Base-by-base conservation (phyloP, 2,113 vertebrate species). In the Bucco capensis region DNA sequence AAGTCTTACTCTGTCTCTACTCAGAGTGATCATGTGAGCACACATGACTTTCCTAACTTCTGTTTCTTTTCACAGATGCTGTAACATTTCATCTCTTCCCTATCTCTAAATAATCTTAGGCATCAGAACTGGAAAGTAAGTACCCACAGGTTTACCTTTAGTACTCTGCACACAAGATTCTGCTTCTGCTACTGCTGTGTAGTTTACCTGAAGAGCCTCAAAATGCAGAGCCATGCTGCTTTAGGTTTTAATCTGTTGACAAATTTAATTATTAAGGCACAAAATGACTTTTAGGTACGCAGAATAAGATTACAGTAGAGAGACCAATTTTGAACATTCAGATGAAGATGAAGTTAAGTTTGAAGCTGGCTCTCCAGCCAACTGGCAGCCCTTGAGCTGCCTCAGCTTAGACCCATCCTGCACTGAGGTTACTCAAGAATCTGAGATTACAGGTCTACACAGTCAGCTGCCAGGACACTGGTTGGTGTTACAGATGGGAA, bases 231-330 rank as follows among this genome's bases (percentile, higher is more conserved):
- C 76, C 49, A 37, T 0, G 4, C 67, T 69, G 66, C 93, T 47
- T 80, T 31, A 58, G 64, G 56, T 89, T 91, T 72, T 81, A 60
- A 27, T 60, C 88, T 42, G 50, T 54, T 71, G 76, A 50, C 83
- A 96, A 89, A 92, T 80, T 78, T 79, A 89, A 92, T 92, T 83
- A 80, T 31, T 64, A 12, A 21, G 19, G 77, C 84, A 71, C 72
- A 78, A 62, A 74, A 5, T 61, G 60, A 42, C 28, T 75, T 76
- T 65, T 82, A 57, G 61, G 79, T 60, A 70, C 92, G 84, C 72
- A 71, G 73, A 93, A 94, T 84, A 47, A 85, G 78, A 86, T 84
- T 91, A 82, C 44, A 69, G 64, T 18, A 54, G 54, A 37, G 38
- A 86, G 62, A 66, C 23, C 23, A 25, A 42, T 42, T 79, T n/a